Base-by-base conservation (phyloP, 2,797 vertebrate genomes). In the Manis javanica region DNA sequence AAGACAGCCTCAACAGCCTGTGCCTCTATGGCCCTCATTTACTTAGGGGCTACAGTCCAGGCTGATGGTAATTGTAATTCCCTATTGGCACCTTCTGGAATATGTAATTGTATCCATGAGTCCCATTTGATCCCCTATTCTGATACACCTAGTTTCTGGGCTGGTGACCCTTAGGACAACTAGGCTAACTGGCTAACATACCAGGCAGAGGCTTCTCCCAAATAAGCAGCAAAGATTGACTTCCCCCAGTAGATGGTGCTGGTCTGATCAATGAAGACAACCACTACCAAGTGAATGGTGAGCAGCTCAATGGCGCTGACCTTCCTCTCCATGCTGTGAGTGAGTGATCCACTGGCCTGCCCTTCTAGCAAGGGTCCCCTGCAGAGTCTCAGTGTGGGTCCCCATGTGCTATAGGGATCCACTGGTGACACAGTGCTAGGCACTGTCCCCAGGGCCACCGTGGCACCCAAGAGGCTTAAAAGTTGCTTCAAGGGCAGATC, bases 1-100 rank as follows among this genome's bases (percentile, higher is more conserved):
- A 10, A 21, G 37, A 0, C 1, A 39, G 5, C 31, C 55, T 19
- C 2, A 4, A 46, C 8, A 68, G 51, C 14, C 0, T 3, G 21
- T 14, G 2, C 31, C 39, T 55, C 84, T n/a, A 34, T 0, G n/a
- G 49, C 34, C 49, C 49, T 55, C 49, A 24, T 15, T 77, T 11
- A 12, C 29, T 39, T 4, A 12, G 31, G 55, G 2, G 10, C 55
- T 49, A 6, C 0, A 18, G 39, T 24, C 29, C n/a, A 74, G 15
- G 39, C 55, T 34, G 69, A 49, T 61, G 53, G 7, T 34, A 49
- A 34, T 1, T 2, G 37, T 34, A 12, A 4, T 26, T 42, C 55
- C 39, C 37, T 19, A 4, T 2, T 2, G 68, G 37, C 13, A 42
- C 37, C 37, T 57, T 59, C 19, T 26, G 39, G 69, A 29, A 18